Base-by-base conservation (phyloP, 1,140 invertebrate genomes). In the Drosophila kohkoa region DNA sequence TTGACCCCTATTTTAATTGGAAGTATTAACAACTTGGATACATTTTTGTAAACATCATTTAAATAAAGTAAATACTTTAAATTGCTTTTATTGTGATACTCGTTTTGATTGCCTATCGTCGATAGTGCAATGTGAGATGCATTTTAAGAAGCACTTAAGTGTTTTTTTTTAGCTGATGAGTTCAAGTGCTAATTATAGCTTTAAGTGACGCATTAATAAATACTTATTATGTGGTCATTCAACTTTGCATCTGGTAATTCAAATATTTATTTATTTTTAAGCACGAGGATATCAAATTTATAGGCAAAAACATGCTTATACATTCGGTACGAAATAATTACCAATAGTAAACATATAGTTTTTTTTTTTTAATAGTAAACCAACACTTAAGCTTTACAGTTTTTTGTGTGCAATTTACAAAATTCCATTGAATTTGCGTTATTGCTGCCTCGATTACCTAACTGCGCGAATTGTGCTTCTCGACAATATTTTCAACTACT, bases 401-500 rank as follows among this genome's bases (percentile, higher is more conserved):
- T 41, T 73, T 52, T 52, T 10, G n/a, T 65, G 32, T 51, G 48
- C 0, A 32, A 20, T n/a, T 58, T 66, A 28, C 5, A 20, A 45
- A 60, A 54, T 46, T 74, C 13, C 41, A 46, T 15, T 25, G 38
- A 35, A 43, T 7, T 48, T 10, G 30, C 5, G 25, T 48, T 71
- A 72, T 58, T 67, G 52, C 52, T 60, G 73, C n/a, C 65, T 43
- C 60, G 59, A 62, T 85, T 80, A 80, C 76, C 59, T 80, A 77
- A 82, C 80, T 41, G 30, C 46, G 43, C 16, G 71, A 16, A 59
- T 60, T 71, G 79, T 60, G 38, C 20, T 59, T 43, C 69, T 78
- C 74, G 45, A 76, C 65, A 75, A 72, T 85, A 59, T 87, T 79
- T 77, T 82, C 45, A 68, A 68, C 65, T 57, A 62, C 35, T 43